Evolutionary conservation across 2,888 invertebrate genomes (phyloP), one percentile per base, ranked within the genome.

Genomic region (Cactoblastis cactorum): DNA sequence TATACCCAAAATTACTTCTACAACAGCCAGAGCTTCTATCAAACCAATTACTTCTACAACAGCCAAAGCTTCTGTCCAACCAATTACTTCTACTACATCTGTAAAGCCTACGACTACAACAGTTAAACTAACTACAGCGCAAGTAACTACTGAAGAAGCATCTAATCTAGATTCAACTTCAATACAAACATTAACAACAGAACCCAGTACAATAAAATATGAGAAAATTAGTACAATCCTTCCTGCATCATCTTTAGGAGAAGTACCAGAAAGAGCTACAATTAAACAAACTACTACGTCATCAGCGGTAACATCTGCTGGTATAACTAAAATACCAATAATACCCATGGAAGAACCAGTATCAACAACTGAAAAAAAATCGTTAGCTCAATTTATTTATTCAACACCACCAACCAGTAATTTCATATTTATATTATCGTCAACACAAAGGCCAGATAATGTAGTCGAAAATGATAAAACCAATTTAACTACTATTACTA

Each of bases 401-500:
- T 53, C 53, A 33, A 66, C 63, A 53, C 65, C 66, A 45, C 47
- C 56, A 50, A 50, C 59, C 2, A 69, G 52, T 32, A 67, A 64
- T 22, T 45, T 59, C 4, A 54, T 56, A 12, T 58, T 61, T 12
- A 45, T 59, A 52, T 58, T 43, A 28, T 28, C 62, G 18, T 56
- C 67, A 12, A 67, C 67, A 35, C 22, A 19, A 6, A 34, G 12
- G 9, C 49, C 49, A 41, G 22, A 24, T 15, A 14, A 8, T 18
- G 33, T 34, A 32, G 17, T 17, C 11, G 49, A 41, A 33, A 41
- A 15, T 34, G 80, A 83, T 18, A 83, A 71, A 68, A 53, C 62
- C 0, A 86, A 86, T 63, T 48, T 66, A 0, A 88, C 86, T 11
- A 88, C 85, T 8, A 67, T 87, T 41, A 88, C 87, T 2, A 88